Evolutionary conservation across 2,797 vertebrate genomes (phyloP), one percentile per base, ranked within the genome.

Genomic region (Pseudomugil tenellus): DNA sequence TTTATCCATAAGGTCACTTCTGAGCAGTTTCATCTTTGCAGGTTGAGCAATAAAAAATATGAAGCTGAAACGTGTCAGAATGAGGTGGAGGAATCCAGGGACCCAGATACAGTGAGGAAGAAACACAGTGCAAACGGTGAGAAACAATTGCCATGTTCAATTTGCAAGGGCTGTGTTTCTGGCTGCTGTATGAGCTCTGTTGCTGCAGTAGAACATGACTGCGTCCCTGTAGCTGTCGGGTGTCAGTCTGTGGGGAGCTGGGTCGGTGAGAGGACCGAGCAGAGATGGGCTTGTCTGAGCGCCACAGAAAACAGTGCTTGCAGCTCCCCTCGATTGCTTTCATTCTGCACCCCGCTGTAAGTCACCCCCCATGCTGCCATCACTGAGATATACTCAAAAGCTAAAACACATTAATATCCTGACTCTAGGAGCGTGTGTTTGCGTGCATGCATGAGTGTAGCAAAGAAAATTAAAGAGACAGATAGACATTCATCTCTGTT

Each of bases 391-490:
- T 80, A 86, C 75, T 84, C 73, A 77, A 82, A 84, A 76, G 79
- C 76, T 79, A 84, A 88, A 88, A 87, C 80, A 80, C 81, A 92
- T 86, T 88, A 90, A 90, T 89, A 90, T 87, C 78, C 79, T 35
- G 60, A 74, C 3, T 32, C 65, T 58, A 7, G 11, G 46, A 58
- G 63, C 65, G 56, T 74, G 54, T 76, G 67, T 56, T 70, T 68
- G 53, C 34, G 52, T 63, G 56, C 21, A 56, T 31, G 58, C 60
- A 58, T 57, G 43, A 39, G 56, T 56, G 55, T 23, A 52, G 28
- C 60, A 56, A 37, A 78, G 51, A 62, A 65, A 63, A 63, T 58
- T 68, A 56, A 49, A 65, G 57, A 63, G 63, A 52, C 7, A 52
- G 60, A 78, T 68, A 73, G 70, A 81, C 70, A 76, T 86, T 82